Conservation (phyloP, 2,797 vertebrate species). For the Hypotaenidia okinawae region DNA sequence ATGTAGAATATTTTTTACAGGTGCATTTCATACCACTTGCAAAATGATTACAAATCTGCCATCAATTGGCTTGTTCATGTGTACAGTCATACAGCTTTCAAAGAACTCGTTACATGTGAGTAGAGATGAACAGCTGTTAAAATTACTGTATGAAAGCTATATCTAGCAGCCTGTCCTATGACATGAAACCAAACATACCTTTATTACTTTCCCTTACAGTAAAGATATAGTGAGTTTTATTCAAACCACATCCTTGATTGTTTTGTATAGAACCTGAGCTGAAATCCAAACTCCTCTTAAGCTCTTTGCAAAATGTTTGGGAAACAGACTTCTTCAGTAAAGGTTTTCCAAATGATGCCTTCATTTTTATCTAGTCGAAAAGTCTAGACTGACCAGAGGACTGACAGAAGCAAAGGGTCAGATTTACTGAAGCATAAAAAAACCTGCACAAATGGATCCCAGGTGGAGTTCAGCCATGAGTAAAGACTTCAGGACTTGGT, state of each 20-base stretch:
- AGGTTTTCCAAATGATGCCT: neutral
- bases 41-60: neutral
- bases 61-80: neutral
- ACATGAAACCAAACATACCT: neutral
- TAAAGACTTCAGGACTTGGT: neutral
- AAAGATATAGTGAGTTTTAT: neutral
- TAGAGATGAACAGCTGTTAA: neutral
- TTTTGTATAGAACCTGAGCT: neutral
- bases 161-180: neutral
- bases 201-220: neutral
- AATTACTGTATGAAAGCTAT: neutral
- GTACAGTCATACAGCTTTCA: neutral
- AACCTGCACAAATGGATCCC: neutral
- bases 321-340: neutral
- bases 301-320: neutral
- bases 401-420: neutral
- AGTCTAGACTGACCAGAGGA: neutral
- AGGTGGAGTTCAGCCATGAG: neutral
- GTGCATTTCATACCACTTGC: neutral
- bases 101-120: neutral
- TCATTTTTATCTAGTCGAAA: neutral
- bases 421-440: neutral
- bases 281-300: neutral
- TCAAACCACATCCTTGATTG: neutral
- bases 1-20: neutral